Evolutionary conservation across 2,113 vertebrate species (phyloP).

Genomic region (Cyprinodon variegatus): DNA sequence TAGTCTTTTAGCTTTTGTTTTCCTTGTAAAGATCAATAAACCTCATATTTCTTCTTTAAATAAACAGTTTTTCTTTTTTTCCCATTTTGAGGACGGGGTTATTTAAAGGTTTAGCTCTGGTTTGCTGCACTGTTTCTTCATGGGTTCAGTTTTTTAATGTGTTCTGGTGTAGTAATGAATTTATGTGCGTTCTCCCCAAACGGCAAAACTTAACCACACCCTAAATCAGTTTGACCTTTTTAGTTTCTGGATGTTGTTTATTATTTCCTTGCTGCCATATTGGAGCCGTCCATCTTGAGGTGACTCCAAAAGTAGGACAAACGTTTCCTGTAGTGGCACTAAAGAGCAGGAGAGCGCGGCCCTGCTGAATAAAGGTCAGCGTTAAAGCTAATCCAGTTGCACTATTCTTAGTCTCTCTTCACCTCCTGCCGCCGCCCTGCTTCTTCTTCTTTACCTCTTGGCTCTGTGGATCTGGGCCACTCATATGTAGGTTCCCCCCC

Average conservation of each 20-base stretch:
- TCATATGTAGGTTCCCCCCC: conserved; percentile 40
- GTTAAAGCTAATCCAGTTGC: conserved; percentile 64
- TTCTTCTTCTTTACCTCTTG: conserved; percentile 27
- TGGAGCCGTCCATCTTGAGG: not conserved
- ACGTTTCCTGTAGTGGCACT: conserved; percentile 27
- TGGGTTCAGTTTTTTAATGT: too few species aligned
- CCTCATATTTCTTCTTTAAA: too few species aligned
- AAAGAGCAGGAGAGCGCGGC: conserved; percentile 37
- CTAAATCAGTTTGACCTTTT: not conserved
- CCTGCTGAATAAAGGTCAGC: conserved; percentile 56
- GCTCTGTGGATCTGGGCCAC: conserved; percentile 41
- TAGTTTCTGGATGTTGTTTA: not conserved
- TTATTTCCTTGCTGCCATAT: not conserved
- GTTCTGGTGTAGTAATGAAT: too few species aligned
- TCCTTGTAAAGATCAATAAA: too few species aligned
- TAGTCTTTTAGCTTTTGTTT: too few species aligned
- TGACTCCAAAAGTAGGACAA: conserved; percentile 43
- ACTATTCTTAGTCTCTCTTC: conserved; percentile 70
- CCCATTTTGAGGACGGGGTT: too few species aligned
- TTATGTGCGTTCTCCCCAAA: not conserved
- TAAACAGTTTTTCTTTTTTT: too few species aligned
- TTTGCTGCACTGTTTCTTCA: too few species aligned
- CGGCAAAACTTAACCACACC: not conserved
- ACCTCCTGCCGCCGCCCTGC: conserved; percentile 23
- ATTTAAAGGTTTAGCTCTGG: too few species aligned